Evolutionary conservation across 2,113 vertebrate species (phyloP).

Genomic region (Lethenteron camtschaticum): DNA sequence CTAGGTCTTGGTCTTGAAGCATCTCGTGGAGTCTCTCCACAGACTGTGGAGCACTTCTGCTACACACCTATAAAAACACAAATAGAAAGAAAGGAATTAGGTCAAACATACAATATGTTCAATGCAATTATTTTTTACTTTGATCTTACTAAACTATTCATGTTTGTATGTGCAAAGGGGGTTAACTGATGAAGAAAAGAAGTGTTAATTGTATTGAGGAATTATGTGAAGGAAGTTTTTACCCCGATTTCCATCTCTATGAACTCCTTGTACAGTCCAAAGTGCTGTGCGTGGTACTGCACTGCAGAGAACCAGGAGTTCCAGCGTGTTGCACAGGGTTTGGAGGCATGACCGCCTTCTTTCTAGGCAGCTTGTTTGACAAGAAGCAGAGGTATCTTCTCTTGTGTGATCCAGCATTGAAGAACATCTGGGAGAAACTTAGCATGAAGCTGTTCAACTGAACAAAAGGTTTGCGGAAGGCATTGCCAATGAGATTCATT

Average conservation of each 20-base stretch:
- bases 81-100: neutral
- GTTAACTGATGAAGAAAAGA: too few relatives aligned
- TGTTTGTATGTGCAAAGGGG: too few relatives aligned
- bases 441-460: too few relatives aligned
- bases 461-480: slow-evolving; percentile 4
- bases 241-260: slow-evolving; percentile 5
- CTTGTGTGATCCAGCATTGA: too few relatives aligned
- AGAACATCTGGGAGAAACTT: too few relatives aligned
- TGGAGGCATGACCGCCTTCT: slow-evolving; percentile 9
- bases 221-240: too few relatives aligned
- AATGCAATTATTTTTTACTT: too few relatives aligned
- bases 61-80: slow-evolving; percentile 7
- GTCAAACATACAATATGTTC: too few relatives aligned
- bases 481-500: slow-evolving; percentile 9
- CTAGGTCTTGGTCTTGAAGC: slow-evolving; percentile 6
- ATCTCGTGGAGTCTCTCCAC: slow-evolving; percentile 11
- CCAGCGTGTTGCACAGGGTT: slow-evolving; percentile 10
- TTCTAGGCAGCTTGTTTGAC: neutral
- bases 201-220: too few relatives aligned
- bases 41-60: slow-evolving; percentile 7
- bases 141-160: too few relatives aligned
- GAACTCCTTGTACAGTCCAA: neutral
- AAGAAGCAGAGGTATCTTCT: too few relatives aligned
- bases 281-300: neutral
- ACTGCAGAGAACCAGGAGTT: slow-evolving; percentile 6